These are phyloP conservation scores for Microtus montanus DNA, from an alignment of 2,113 vertebrate genomes.

Conservation along the genomic window DNA sequence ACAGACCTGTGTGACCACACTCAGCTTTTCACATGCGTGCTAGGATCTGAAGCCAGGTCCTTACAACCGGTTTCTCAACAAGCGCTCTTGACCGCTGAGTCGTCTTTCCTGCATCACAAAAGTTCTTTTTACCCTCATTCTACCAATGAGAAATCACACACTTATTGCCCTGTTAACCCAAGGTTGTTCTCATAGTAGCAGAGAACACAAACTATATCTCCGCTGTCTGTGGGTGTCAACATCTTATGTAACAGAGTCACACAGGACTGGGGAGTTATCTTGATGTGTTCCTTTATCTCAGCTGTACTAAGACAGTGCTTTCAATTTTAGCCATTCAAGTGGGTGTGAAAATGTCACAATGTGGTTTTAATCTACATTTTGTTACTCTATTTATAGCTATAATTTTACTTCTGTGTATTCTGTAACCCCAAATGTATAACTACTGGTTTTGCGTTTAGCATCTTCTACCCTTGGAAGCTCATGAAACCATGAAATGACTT, in stretches of 20 bases:
- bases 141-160: not conserved
- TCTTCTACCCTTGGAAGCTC: not conserved
- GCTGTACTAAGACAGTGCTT: not conserved
- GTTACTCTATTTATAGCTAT: not conserved
- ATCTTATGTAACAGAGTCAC: not conserved
- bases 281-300: not conserved
- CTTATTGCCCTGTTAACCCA: not conserved
- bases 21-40: no score
- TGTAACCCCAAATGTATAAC: not conserved
- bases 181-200: not conserved
- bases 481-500: not conserved
- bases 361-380: conserved; percentile 9
- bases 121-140: not conserved
- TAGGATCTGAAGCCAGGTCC: not conserved
- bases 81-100: not conserved
- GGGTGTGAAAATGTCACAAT: not conserved
- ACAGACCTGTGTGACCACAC: not conserved
- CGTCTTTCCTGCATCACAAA: not conserved
- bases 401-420: not conserved
- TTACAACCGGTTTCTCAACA: not conserved
- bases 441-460: not conserved
- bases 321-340: not conserved
- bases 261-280: not conserved
- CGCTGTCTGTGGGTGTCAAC: no score
- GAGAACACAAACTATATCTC: not conserved